Conservation (phyloP, 2,797 vertebrate genomes). For the Tragelaphus oryx region DNA sequence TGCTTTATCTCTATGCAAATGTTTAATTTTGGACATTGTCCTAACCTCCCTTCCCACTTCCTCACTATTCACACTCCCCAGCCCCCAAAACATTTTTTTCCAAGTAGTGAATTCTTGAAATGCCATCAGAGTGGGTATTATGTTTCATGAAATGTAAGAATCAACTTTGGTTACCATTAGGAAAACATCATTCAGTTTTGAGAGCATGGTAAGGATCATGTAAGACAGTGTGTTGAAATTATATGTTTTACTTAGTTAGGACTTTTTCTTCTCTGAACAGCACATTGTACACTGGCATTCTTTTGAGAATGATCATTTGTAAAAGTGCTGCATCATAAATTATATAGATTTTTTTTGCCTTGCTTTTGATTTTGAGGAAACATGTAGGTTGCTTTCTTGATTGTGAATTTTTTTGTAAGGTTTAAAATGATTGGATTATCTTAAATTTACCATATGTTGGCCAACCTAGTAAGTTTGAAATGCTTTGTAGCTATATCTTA, state of each 20-base stretch:
- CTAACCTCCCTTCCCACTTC: background rate
- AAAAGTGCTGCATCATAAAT: background rate
- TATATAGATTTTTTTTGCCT: background rate
- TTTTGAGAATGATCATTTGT: constrained; percentile 27
- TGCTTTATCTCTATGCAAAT: constrained; percentile 6
- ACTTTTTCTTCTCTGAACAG: background rate
- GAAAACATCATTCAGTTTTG: constrained; percentile 62
- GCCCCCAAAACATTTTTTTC: constrained; percentile 38
- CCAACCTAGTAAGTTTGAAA: background rate
- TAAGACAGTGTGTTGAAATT: constrained; percentile 63
- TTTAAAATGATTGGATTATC: background rate
- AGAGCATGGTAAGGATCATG: constrained; percentile 52
- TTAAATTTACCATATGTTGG: background rate
- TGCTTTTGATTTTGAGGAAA: constrained; percentile 37
- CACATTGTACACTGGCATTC: background rate
- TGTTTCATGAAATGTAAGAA: constrained; percentile 70
- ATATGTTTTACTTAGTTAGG: constrained; percentile 46
- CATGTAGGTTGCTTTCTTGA: background rate
- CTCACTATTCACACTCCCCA: background rate
- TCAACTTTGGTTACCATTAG: constrained; percentile 60
- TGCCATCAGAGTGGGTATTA: constrained; percentile 56
- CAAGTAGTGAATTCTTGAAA: constrained; percentile 67
- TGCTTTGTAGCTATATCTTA: constrained; percentile 10
- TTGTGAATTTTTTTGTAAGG: background rate
- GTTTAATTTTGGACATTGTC: background rate